Percentiles rank a stretch among this genome's conserved stretches.
Evolutionary conservation across 2,797 vertebrate species (phyloP).

Genomic region (Momotus momota): DNA sequence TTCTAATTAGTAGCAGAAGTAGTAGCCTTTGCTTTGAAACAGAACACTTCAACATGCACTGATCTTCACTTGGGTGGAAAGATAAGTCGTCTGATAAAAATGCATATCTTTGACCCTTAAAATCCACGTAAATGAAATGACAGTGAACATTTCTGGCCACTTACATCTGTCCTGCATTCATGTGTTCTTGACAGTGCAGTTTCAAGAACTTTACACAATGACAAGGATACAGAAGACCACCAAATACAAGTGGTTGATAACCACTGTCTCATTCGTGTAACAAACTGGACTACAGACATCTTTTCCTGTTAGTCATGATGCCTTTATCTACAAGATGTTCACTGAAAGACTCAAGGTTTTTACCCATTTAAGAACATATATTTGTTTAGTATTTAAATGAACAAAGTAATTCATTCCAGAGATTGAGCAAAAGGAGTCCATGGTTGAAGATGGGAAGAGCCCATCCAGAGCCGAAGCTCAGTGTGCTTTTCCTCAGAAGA

Average conservation of each 20-base stretch:
- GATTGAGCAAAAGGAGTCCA: rapidly evolving
- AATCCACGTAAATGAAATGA: slow-evolving; percentile 47
- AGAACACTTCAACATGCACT: slow-evolving; percentile 11
- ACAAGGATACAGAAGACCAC: slow-evolving; percentile 7
- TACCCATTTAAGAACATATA: not conserved
- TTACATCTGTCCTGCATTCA: slow-evolving; percentile 43
- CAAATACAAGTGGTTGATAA: not conserved
- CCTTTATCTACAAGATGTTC: not conserved
- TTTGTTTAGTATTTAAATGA: not conserved
- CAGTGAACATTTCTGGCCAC: slow-evolving; percentile 60
- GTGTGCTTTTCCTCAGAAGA: not conserved
- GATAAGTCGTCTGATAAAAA: slow-evolving; percentile 65
- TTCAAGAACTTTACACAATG: slow-evolving; percentile 40
- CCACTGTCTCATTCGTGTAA: not conserved
- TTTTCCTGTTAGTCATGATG: not conserved
- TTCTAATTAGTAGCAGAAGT: not conserved
- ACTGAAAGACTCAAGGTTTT: not conserved
- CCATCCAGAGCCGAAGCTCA: not conserved
- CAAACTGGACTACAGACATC: slow-evolving; percentile 1
- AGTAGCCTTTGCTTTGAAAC: slow-evolving; percentile 11
- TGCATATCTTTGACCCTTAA: slow-evolving; percentile 66
- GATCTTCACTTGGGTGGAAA: slow-evolving; percentile 57
- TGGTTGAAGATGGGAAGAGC: not conserved
- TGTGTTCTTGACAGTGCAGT: slow-evolving; percentile 55
- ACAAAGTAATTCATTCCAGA: not conserved